These are phyloP conservation scores for Cryptocephalus moraei DNA, from an alignment of 2,888 invertebrate species.

Conservation along the genomic window DNA sequence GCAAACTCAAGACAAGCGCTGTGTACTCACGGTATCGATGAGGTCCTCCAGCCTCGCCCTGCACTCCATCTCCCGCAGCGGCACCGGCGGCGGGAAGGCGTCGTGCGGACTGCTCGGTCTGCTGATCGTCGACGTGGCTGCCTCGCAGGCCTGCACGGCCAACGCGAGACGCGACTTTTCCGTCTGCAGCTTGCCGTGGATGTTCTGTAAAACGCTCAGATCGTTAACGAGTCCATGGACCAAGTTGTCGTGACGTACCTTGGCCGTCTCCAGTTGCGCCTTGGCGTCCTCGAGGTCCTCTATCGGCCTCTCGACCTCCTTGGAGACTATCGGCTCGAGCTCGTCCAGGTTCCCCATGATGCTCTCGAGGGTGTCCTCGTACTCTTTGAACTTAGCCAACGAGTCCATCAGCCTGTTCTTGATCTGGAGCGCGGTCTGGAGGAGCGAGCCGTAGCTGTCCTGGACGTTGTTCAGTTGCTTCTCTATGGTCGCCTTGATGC, in stretches of 20 bases:
- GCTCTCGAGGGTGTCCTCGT: constrained; percentile 80
- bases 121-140: constrained; percentile 84
- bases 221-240: not conserved
- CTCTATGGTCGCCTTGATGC: constrained; percentile 67
- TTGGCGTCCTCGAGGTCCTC: constrained; percentile 65
- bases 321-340: constrained; percentile 66
- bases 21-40: constrained; percentile 74
- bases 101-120: constrained; percentile 85
- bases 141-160: constrained; percentile 88
- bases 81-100: constrained; percentile 73
- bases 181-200: constrained; percentile 79
- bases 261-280: constrained; percentile 62
- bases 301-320: constrained; percentile 63
- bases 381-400: constrained; percentile 84
- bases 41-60: constrained; percentile 80
- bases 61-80: constrained; percentile 74
- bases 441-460: constrained; percentile 82
- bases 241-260: constrained; percentile 42
- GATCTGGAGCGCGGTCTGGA: constrained; percentile 85
- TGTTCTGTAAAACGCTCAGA: constrained; percentile 33
- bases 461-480: constrained; percentile 83
- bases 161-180: constrained; percentile 78
- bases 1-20: too few relatives aligned
- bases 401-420: constrained; percentile 81
- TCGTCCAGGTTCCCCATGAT: constrained; percentile 72